These are phyloP conservation scores for Hermaeophaga mercurialis DNA, from an alignment of 2,888 invertebrate species.

Conservation along the genomic window DNA sequence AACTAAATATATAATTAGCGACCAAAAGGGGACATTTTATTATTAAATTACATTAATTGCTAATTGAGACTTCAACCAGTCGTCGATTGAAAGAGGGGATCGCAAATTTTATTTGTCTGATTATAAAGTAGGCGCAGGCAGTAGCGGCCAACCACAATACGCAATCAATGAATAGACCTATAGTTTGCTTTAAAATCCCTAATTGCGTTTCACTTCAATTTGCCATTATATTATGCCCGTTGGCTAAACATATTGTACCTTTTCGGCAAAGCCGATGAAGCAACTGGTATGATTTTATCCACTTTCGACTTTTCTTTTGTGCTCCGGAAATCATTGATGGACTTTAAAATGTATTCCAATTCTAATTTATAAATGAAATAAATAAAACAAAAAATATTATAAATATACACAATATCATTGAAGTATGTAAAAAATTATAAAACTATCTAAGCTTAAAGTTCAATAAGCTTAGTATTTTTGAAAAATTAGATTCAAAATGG, in stretches of 20 bases:
- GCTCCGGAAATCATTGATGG: too few species aligned
- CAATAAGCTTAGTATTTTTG: too few species aligned
- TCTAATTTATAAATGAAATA: too few species aligned
- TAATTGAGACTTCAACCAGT: slow-evolving; percentile 19
- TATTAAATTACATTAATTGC: slow-evolving; percentile 14
- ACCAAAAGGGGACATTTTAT: slow-evolving; percentile 5
- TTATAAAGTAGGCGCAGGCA: slow-evolving; percentile 41
- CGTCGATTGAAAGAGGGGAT: slow-evolving; percentile 24
- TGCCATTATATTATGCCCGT: slow-evolving; percentile 22
- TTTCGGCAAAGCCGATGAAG: slow-evolving; percentile 8
- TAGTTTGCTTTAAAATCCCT: slow-evolving; percentile 44
- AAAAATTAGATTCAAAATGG: too few species aligned
- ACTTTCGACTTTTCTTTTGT: too few species aligned
- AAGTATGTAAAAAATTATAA: too few species aligned
- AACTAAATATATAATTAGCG: too few species aligned
- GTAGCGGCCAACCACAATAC: slow-evolving; percentile 45
- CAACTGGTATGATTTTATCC: too few species aligned
- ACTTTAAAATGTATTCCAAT: too few species aligned
- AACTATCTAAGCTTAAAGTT: too few species aligned
- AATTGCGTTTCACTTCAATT: slow-evolving; percentile 45
- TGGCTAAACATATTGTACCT: slow-evolving; percentile 31
- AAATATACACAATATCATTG: too few species aligned
- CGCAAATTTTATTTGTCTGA: slow-evolving; percentile 36
- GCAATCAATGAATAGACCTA: slow-evolving; percentile 43
- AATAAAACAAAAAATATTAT: too few species aligned